These are phyloP conservation scores for Araneus ventricosus DNA, from an alignment of 1,140 invertebrate species.

Conservation along the genomic window DNA sequence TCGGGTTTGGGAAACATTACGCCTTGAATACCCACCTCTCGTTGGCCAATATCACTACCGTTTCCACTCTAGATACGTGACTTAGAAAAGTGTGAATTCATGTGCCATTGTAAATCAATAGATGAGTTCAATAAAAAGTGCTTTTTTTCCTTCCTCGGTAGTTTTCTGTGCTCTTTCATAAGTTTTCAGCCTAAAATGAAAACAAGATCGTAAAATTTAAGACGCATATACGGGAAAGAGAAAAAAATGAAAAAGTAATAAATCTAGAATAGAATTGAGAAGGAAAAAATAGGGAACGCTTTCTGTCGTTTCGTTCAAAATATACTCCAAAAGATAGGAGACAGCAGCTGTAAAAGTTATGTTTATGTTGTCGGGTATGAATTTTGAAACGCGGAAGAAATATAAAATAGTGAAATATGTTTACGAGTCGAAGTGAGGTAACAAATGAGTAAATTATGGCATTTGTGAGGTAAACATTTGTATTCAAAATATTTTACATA, in stretches of 20 bases:
- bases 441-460: not conserved
- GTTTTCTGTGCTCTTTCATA: not conserved
- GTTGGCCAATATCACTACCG: slow-evolving; percentile 19
- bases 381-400: slow-evolving; percentile 12
- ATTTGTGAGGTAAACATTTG: slow-evolving; percentile 8
- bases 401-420: slow-evolving; percentile 7
- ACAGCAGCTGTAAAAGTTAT: slow-evolving; percentile 30
- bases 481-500: not conserved
- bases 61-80: slow-evolving; percentile 41
- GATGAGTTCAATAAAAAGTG: slow-evolving; percentile 19
- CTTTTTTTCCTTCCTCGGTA: not conserved
- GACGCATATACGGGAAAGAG: not conserved
- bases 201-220: slow-evolving; percentile 31
- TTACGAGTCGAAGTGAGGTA: slow-evolving; percentile 3
- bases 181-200: slow-evolving; percentile 29
- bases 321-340: not conserved
- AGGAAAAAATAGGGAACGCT: not conserved
- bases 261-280: not conserved
- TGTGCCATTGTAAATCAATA: slow-evolving; percentile 57
- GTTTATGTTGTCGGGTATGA: slow-evolving; percentile 4
- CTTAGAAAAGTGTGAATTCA: slow-evolving; percentile 35
- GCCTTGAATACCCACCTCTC: not conserved
- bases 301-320: slow-evolving; percentile 2
- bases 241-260: not conserved
- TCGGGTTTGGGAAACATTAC: slow-evolving; percentile 33